Evolutionary conservation across 2,888 invertebrate genomes (phyloP), one percentile per base, ranked within the genome.

Genomic region (Agrotis segetum): DNA sequence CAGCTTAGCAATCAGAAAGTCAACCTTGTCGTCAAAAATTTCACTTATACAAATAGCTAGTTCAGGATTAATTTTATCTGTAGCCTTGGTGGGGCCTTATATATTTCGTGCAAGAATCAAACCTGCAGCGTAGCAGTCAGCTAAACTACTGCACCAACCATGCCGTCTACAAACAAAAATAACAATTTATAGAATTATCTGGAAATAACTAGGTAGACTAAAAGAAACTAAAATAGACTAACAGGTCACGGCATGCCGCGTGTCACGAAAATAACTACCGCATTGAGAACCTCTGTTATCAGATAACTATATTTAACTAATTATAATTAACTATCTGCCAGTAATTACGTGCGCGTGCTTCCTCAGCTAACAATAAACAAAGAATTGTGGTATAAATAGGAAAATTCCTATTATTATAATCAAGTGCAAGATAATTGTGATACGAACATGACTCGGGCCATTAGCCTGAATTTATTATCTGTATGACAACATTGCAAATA

Each of bases 401-500:
- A 96, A 96, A 93, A 92, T 96, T 96, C 95, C 96, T 91, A 92
- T 91, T 89, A 92, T 92, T 92, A 90, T 84, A 83, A 85, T 86
- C 85, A 83, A 90, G 88, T 92, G 84, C 90, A 71, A 87, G 88
- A 89, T 90, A 89, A 89, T 88, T 83, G 83, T 88, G 86, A 76
- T 76, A 79, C 83, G 82, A 84, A 89, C 87, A 92, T 86, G 89
- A 91, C 88, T 82, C 68, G 76, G 82, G 81, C 88, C 89, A 86
- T 93, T 94, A 94, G 91, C 95, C 95, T 90, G 88, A 91, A 93
- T 93, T 85, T 71, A 78, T 88, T 91, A 90, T 88, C 86, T 88
- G 87, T 87, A 88, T 87, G 77, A 85, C 86, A 89, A 90, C 88
- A 89, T 92, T 90, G 93, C 94, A 94, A 95, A 94, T 93, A 88